phyloP scores from a whole-genome alignment of 2,888 invertebrate genomes.

The Thecocarcelia acutangulata region DNA sequence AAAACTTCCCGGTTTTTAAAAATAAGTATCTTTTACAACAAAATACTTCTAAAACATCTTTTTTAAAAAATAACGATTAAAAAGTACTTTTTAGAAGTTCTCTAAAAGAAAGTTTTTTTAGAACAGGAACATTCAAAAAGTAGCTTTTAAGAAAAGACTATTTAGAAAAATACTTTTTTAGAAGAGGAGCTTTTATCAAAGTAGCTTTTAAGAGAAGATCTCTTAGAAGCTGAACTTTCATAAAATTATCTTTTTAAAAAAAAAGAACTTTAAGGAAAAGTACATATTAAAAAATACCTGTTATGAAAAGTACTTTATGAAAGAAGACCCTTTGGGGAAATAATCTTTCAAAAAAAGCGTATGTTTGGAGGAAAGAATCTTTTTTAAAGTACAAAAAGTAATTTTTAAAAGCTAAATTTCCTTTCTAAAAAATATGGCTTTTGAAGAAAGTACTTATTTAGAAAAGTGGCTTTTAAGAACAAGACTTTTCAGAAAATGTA shows the following conservation, averaged over 20 bases:
- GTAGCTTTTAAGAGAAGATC: neutral
- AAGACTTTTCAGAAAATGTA: neutral
- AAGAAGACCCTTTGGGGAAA: too few species aligned
- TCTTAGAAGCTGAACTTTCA: neutral
- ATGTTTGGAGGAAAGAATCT: too few species aligned
- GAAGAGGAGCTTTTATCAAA: neutral
- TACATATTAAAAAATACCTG: neutral
- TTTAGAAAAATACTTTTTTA: neutral
- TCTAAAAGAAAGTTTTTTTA: neutral
- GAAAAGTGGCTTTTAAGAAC: too few species aligned
- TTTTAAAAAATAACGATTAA: too few species aligned
- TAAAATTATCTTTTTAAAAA: neutral
- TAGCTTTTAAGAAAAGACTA: neutral
- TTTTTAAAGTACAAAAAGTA: too few species aligned
- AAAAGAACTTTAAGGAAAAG: neutral
- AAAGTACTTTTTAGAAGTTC: too few species aligned
- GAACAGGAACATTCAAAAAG: neutral
- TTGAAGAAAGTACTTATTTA: too few species aligned
- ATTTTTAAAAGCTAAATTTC: too few species aligned
- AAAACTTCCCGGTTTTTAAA: too few species aligned
- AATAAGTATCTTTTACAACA: neutral
- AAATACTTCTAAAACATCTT: too few species aligned
- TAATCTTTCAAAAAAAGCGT: too few species aligned
- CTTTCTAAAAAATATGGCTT: neutral
- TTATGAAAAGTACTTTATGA: neutral